These are phyloP conservation scores for Sorex araneus DNA, from an alignment of 2,113 vertebrate species.

Conservation along the genomic window DNA sequence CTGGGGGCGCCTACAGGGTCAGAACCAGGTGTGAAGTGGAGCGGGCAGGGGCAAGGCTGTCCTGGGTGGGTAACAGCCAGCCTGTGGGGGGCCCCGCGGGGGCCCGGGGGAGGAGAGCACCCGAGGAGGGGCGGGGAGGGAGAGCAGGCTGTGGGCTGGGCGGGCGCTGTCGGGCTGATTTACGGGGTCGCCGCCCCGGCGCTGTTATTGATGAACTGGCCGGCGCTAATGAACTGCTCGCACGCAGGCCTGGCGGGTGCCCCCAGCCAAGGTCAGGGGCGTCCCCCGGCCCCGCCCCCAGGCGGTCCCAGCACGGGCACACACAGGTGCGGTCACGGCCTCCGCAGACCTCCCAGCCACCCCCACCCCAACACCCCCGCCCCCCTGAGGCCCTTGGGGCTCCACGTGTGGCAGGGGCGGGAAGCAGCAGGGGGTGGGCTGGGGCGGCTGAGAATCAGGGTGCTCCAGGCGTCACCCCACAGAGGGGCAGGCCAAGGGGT, in stretches of 20 bases:
- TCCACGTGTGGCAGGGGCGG: not conserved
- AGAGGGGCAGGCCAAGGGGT: too few relatives aligned
- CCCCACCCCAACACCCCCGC: too few relatives aligned
- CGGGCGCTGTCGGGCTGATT: conserved; percentile 86
- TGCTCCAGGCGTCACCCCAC: too few relatives aligned
- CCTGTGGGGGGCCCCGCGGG: not conserved
- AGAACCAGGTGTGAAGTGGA: not conserved
- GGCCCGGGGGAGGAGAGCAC: too few relatives aligned
- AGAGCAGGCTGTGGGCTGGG: not conserved
- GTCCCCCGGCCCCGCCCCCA: rapidly evolving
- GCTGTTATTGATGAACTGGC: conserved; percentile 94
- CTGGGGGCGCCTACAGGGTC: not conserved
- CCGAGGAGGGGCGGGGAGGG: not conserved
- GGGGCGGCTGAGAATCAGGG: too few relatives aligned
- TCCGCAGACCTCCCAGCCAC: too few relatives aligned
- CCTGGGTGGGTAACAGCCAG: not conserved
- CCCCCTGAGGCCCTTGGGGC: not conserved
- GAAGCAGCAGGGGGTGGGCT: not conserved
- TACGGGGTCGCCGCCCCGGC: conserved; percentile 87
- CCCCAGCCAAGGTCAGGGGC: not conserved
- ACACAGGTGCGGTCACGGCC: too few relatives aligned
- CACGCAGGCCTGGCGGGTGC: not conserved
- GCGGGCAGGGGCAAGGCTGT: too few relatives aligned
- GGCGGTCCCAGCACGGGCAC: too few relatives aligned
- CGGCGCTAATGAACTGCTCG: conserved; percentile 91